Evolutionary conservation across 2,113 vertebrate genomes (phyloP), one percentile per base, ranked within the genome.

Genomic region (Furnarius figulus): DNA sequence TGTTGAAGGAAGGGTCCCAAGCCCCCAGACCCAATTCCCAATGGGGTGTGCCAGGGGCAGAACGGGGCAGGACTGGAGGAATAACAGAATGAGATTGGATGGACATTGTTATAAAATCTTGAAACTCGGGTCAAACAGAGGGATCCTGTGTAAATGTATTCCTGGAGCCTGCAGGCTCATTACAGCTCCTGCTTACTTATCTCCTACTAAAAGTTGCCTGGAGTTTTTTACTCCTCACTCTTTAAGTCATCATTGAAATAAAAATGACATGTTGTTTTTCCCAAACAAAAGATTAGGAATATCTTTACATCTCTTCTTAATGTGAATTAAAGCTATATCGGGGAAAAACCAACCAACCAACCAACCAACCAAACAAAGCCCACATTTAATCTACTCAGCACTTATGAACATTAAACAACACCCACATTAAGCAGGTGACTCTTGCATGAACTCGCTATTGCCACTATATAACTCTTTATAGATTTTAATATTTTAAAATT

Each of bases 331-430:
- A 12, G n/a, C 6, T 25, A 30, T 39, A 18, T n/a, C n/a, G n/a
- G 35, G 9, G 16, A 8, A 28, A 61, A 49, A 66, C 44, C 19
- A 46, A 46, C 18, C 19, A 46, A 46, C 44, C 19, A 46, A 46
- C 18, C 19, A 46, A 46, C 44, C 19, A 46, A 46, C 44, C 19
- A 46, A 46, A 17, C 19, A 46, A 46, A 0, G 0, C 1, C 3
- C 14, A 44, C 1, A 0, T 67, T 80, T 55, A 63, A 68, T 33
- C 19, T 78, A 39, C 8, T 66, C 6, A 59, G 8, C 3, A 53
- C 39, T 63, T 39, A 66, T 37, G 67, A n/a, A 55, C 30, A 33
- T 42, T 50, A 61, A 65, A 65, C 8, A 87, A 44, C 7, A 35
- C 7, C 27, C 24, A 66, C 24, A 59, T 42, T 33, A 53, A 61